Evolutionary conservation across 2,888 invertebrate genomes (phyloP), one percentile per base, ranked within the genome.

Genomic region (Timema cristinae): DNA sequence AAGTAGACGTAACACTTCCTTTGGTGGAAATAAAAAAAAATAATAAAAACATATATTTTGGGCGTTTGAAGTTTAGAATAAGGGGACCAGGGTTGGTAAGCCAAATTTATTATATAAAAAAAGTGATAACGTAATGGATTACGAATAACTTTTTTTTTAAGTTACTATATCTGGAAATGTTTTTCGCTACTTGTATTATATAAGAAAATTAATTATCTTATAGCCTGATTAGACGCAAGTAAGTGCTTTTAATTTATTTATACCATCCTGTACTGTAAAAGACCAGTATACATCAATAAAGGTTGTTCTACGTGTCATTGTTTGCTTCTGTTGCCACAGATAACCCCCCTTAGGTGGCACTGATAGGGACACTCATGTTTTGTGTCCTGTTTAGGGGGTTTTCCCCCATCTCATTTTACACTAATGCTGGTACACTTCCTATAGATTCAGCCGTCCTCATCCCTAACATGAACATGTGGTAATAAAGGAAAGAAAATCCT

Each of bases 261-360:
- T 75, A 74, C 73, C 74, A 70, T 72, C 73, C 74, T 83, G 82
- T 83, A 83, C 83, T 83, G 77, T 79, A 78, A 76, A 78, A 83
- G 84, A 84, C 85, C 84, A 85, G 84, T 84, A 84, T 84, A 84
- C 84, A 84, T 84, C 83, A 85, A 85, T 85, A 85, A 85, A 85
- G 84, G 84, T 84, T 84, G 84, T 84, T 84, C 83, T 84, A 82
- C 84, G 83, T 82, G 82, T 83, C 81, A 72, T 32, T 32, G 32
- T 32, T 32, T 32, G 32, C 32, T 32, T 32, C 32, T 32, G 32
- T 32, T 32, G 32, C 32, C 32, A 32, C 32, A 32, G 32, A 32
- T 32, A 1, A 1, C 32, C 32, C 32, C 32, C 32, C 32, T n/a
- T n/a, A n/a, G n/a, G n/a, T n/a, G n/a, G n/a, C n/a, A n/a, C n/a